These are phyloP conservation scores for Onychomys arenicola DNA, from an alignment of 2,797 vertebrate genomes.

Conservation along the genomic window DNA sequence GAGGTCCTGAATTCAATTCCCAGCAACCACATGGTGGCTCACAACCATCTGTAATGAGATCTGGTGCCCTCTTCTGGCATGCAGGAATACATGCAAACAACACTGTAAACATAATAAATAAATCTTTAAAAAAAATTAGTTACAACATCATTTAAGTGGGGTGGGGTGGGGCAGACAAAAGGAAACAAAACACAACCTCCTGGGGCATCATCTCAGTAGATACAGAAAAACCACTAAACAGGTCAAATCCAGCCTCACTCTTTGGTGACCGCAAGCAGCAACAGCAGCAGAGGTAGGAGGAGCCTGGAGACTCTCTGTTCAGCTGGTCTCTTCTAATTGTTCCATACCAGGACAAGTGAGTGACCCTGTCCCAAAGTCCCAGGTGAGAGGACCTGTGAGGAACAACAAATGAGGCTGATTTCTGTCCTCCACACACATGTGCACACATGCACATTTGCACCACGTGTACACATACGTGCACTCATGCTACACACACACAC, in stretches of 20 bases:
- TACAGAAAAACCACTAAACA: neutral
- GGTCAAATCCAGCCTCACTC: neutral
- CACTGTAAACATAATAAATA: no score
- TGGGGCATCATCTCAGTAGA: neutral
- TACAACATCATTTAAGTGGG: neutral
- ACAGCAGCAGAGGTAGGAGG: neutral
- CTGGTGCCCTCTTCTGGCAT: no score
- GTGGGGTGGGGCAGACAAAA: neutral
- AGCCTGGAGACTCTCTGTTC: neutral
- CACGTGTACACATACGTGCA: neutral
- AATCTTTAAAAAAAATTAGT: constrained; percentile 20
- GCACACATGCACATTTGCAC: neutral
- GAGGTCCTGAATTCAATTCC: no score
- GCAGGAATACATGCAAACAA: no score
- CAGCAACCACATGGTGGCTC: no score
- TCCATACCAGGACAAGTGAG: neutral
- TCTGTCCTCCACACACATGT: neutral
- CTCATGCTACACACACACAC: no score
- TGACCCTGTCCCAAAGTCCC: neutral
- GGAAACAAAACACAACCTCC: neutral
- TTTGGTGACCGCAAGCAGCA: no score
- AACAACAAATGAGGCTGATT: neutral
- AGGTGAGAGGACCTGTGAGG: neutral
- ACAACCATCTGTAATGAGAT: no score
- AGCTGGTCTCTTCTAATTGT: neutral